phyloP scores from a whole-genome alignment of 2,797 vertebrate species.

The Rhynchotus rufescens region DNA sequence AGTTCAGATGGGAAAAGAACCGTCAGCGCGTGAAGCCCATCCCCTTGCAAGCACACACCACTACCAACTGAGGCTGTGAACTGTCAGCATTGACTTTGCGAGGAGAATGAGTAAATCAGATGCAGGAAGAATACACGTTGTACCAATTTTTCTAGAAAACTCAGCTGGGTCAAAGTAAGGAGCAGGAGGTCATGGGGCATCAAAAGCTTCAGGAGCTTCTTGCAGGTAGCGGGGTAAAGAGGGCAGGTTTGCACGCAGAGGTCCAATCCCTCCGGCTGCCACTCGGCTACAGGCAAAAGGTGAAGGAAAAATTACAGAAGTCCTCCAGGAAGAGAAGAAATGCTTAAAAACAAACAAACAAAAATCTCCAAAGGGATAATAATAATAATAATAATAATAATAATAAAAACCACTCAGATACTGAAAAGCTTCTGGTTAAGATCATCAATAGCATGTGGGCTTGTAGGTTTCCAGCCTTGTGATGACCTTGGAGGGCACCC shows the following conservation, averaged over 20 bases:
- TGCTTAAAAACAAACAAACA: background rate
- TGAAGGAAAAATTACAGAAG: background rate
- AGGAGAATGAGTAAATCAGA: background rate
- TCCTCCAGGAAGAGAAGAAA: background rate
- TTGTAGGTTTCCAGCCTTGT: background rate
- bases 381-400: too few species aligned
- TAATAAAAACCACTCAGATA: background rate
- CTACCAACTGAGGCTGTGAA: background rate
- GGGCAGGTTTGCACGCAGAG: background rate
- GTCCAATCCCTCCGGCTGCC: background rate
- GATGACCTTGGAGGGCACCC: background rate
- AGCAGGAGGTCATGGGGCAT: background rate
- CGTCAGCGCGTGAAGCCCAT: fast-evolving
- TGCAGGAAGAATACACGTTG: background rate
- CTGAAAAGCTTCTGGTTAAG: background rate
- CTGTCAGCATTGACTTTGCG: background rate
- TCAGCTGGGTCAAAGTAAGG: background rate
- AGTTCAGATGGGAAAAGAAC: background rate
- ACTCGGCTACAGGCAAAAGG: background rate
- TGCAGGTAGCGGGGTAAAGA: background rate
- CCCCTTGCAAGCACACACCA: background rate
- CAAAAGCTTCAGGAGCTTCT: background rate
- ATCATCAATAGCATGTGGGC: background rate
- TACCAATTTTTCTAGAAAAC: background rate
- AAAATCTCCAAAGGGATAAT: background rate